phyloP scores from a whole-genome alignment of 2,888 invertebrate species.

The Acrobasis repandana region DNA sequence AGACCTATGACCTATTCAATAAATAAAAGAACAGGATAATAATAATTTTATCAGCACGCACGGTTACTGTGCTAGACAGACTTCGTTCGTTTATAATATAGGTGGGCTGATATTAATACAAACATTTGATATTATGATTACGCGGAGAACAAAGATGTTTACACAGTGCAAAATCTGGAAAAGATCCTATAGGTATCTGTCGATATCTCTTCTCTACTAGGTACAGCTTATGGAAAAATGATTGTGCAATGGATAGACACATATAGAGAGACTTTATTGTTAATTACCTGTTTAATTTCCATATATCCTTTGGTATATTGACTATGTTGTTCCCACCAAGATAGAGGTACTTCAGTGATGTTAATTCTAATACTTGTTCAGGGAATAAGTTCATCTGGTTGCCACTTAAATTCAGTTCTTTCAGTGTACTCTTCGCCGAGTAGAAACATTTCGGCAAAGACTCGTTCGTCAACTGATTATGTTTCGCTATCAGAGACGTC shows the following conservation, averaged over 20 bases:
- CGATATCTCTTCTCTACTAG: not conserved
- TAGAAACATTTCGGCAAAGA: conserved; percentile 94
- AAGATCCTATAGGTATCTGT: not conserved
- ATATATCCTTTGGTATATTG: conserved; percentile 90
- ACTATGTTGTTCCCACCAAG: conserved; percentile 94
- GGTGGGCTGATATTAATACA: not conserved
- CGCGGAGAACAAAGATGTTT: conserved; percentile 15
- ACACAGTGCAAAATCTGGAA: not conserved
- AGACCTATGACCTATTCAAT: not conserved
- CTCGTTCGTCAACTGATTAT: conserved; percentile 92
- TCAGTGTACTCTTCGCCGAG: conserved; percentile 83
- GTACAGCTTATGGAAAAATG: not conserved
- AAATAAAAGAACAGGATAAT: too few relatives aligned
- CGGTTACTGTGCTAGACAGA: not conserved
- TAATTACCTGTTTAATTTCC: conserved; percentile 73
- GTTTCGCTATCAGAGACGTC: conserved; percentile 91
- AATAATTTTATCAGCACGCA: too few relatives aligned
- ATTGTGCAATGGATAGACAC: not conserved
- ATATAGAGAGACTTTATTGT: not conserved
- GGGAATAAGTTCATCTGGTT: conserved; percentile 93
- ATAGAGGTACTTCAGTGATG: conserved; percentile 91
- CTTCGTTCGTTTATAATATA: not conserved
- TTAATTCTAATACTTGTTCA: conserved; percentile 91
- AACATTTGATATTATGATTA: conserved; percentile 16
- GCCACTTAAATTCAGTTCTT: conserved; percentile 97